Base-by-base conservation (phyloP, 53 echinoderm and acorn worm species). In the Antedon mediterranea region DNA sequence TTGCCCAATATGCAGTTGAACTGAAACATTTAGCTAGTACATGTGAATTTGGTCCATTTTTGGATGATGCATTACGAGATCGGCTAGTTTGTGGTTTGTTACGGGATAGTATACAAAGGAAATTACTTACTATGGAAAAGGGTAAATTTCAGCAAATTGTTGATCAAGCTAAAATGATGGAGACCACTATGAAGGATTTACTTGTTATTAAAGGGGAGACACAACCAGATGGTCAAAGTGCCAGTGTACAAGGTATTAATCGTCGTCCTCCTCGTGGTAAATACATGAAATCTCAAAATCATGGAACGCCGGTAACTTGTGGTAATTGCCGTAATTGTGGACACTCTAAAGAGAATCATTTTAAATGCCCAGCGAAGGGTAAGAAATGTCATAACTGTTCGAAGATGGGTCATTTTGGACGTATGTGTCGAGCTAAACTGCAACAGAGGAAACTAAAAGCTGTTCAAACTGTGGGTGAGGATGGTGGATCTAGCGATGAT, bases 31-130 rank as follows among this genome's bases (percentile, higher is more conserved):
- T 41, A 32, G 78, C 78, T 44, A 77, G 78, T 41, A 41, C 78
- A n/a, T 77, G 78, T 42, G 30, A 77, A 41, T 77, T 77, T 77
- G 57, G 78, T 23, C 30, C 26, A 18, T 78, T 78, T 30, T 71
- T 78, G 23, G 78, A 78, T 28, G 79, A 79, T 28, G 79, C 79
- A 31, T 8, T 79, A 43, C 79, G 79, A 31, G 80, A 80, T 28
- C 15, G 73, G 29, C 31, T 80, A 18, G 80, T 80, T 30, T 80
- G 80, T 32, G 73, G 80, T 32, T 29, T 80, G n/a, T 0, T 29
- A 34, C 41, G 43, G 28, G 34, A 80, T 0, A 29, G 29, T 5
- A 72, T 80, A 30, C 73, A 80, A 28, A 72, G 73, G 32, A 41
- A 73, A 34, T 26, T 80, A 30, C 44, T 80, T 34, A 34, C 73